A percentile compares a stretch with the other conserved stretches of the same genome.
phyloP scores from a whole-genome alignment of 1,140 invertebrate genomes.

The Phthorimaea operculella region DNA sequence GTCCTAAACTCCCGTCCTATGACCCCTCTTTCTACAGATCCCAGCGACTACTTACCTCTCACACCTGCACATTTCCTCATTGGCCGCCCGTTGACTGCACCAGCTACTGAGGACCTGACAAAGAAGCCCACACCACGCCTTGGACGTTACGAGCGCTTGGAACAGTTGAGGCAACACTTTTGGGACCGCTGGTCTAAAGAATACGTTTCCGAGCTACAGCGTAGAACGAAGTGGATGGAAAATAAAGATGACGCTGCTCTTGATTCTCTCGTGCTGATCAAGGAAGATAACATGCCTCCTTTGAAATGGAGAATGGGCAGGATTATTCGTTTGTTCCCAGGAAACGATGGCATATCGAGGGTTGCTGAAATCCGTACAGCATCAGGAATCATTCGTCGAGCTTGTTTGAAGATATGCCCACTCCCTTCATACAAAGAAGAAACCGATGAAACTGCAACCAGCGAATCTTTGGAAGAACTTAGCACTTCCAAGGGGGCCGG shows the following conservation, averaged over 20 bases:
- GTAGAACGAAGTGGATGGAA: constrained; percentile 4
- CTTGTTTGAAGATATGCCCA: neutral
- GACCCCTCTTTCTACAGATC: constrained; percentile 4
- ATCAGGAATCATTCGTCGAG: neutral
- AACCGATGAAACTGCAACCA: neutral
- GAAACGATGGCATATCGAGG: constrained; percentile 12
- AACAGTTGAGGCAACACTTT: constrained; percentile 8
- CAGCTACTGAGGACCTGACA: neutral
- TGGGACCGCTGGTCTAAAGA: constrained; percentile 8
- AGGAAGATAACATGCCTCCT: constrained; percentile 5
- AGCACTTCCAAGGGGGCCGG: neutral
- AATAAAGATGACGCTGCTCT: neutral
- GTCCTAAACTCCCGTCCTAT: constrained; percentile 15
- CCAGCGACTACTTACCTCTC: constrained; percentile 3
- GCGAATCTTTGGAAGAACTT: neutral
- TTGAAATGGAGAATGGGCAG: constrained; percentile 11
- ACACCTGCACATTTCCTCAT: constrained; percentile 11
- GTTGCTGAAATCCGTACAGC: neutral
- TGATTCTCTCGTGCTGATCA: constrained; percentile 11
- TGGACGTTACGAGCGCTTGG: neutral
- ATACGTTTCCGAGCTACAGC: constrained; percentile 9
- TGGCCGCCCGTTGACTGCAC: constrained; percentile 6
- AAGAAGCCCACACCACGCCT: neutral
- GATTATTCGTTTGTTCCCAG: constrained; percentile 13
- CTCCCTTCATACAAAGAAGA: neutral